phyloP scores from a whole-genome alignment of 1,140 invertebrate genomes.

The Neodiprion virginianus region DNA sequence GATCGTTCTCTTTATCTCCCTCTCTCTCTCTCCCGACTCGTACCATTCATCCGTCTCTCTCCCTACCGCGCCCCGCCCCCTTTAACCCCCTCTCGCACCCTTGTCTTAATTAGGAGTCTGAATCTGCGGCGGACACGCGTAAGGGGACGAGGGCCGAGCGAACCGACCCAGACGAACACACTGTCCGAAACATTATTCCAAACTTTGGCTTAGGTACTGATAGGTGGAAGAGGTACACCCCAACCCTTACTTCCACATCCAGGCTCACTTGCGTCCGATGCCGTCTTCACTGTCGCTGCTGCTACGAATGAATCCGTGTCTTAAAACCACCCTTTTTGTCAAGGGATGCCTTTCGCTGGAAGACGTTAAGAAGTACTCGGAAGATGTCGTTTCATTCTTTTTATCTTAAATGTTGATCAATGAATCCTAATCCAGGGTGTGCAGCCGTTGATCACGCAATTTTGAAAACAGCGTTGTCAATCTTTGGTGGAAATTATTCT shows the following conservation, averaged over 20 bases:
- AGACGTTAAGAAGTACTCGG: too few relatives aligned
- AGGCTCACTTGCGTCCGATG: not conserved
- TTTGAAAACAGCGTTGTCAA: not conserved
- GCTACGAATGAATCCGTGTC: not conserved
- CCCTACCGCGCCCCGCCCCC: constrained; percentile 26
- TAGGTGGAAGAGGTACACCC: not conserved
- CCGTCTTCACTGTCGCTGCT: not conserved
- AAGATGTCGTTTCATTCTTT: too few relatives aligned
- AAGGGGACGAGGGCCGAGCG: constrained; percentile 58
- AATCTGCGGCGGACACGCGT: constrained; percentile 72
- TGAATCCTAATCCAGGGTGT: too few relatives aligned
- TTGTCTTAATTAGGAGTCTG: constrained; percentile 72
- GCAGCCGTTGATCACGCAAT: too few relatives aligned
- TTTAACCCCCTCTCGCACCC: constrained; percentile 59
- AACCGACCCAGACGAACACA: constrained; percentile 39
- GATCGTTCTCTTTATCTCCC: constrained; percentile 26
- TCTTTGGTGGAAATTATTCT: not conserved
- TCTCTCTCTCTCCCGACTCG: constrained; percentile 3
- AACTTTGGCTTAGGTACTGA: constrained; percentile 42
- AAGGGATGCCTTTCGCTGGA: too few relatives aligned
- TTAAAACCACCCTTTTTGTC: too few relatives aligned
- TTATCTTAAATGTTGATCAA: too few relatives aligned
- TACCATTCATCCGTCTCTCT: not conserved
- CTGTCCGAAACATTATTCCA: constrained; percentile 63
- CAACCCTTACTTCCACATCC: not conserved